phyloP scores from a whole-genome alignment of 2,113 vertebrate species.

The Anser cygnoides region DNA sequence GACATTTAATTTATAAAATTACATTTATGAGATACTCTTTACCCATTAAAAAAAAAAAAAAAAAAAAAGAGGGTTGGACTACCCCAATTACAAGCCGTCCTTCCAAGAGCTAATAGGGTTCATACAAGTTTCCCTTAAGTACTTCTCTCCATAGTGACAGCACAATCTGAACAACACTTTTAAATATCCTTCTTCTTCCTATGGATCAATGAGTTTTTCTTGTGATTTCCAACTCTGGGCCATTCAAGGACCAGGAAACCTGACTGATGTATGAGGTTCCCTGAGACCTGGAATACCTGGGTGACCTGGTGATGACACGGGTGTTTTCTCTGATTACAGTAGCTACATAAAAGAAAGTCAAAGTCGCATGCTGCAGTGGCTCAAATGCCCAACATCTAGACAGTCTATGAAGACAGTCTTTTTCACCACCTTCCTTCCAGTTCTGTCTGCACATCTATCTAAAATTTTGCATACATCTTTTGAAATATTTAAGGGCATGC shows the following conservation, averaged over 20 bases:
- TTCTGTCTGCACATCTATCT: not conserved
- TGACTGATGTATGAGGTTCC: not conserved
- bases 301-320: not conserved
- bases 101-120: not conserved
- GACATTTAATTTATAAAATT: not conserved
- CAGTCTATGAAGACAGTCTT: not conserved
- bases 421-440: not conserved
- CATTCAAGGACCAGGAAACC: not conserved
- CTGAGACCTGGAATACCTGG: not conserved
- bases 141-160: not conserved
- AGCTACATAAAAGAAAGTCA: not conserved
- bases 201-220: not conserved
- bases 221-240: not conserved
- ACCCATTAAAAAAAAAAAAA: not conserved
- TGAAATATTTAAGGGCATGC: fast-evolving
- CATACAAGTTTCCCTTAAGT: not conserved
- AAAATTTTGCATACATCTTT: fast-evolving
- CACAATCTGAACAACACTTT: not conserved
- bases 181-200: not conserved
- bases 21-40: not conserved
- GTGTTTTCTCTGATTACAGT: not conserved
- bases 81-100: not conserved
- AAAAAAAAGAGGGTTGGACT: not conserved
- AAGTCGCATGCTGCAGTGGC: not conserved
- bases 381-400: not conserved